Percentiles rank a stretch among this genome's conserved stretches.
These are phyloP conservation scores for Oryctes rhinoceros DNA, from an alignment of 1,140 invertebrate species.

Conservation along the genomic window DNA sequence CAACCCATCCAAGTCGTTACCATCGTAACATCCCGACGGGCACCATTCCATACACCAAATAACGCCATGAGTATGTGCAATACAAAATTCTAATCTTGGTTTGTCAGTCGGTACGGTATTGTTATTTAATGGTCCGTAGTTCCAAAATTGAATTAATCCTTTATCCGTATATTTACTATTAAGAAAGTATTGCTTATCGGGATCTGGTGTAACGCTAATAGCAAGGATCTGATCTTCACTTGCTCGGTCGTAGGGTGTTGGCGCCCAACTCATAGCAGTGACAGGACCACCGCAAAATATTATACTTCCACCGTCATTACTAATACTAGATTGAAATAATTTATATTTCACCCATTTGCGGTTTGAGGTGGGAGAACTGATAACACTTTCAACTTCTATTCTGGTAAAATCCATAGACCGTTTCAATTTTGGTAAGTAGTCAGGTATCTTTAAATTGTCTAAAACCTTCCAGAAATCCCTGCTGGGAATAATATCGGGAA, in stretches of 20 bases:
- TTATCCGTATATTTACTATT: constrained; percentile 59
- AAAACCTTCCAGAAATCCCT: constrained; percentile 48
- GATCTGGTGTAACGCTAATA: constrained; percentile 62
- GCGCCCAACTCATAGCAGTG: constrained; percentile 68
- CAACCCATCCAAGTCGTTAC: constrained; percentile 44
- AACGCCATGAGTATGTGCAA: constrained; percentile 72
- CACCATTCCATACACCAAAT: constrained; percentile 79
- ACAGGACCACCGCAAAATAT: constrained; percentile 72
- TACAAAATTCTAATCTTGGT: constrained; percentile 64
- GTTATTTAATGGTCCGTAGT: constrained; percentile 62
- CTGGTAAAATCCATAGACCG: constrained; percentile 58
- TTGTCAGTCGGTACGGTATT: constrained; percentile 39
- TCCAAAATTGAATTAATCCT: constrained; percentile 70
- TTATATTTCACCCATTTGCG: constrained; percentile 61
- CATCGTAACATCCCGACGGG: constrained; percentile 72
- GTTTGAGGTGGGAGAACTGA: constrained; percentile 46
- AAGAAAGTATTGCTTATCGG: constrained; percentile 61
- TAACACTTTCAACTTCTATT: constrained; percentile 48
- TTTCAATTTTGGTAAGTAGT: constrained; percentile 60
- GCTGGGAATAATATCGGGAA: constrained; percentile 54
- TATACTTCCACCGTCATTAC: constrained; percentile 59
- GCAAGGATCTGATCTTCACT: constrained; percentile 65
- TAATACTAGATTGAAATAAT: constrained; percentile 61
- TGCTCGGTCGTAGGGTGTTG: constrained; percentile 56
- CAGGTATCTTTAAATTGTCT: constrained; percentile 49